Conservation (phyloP, 2,797 vertebrate genomes). For the Sebastes matsubarae region DNA sequence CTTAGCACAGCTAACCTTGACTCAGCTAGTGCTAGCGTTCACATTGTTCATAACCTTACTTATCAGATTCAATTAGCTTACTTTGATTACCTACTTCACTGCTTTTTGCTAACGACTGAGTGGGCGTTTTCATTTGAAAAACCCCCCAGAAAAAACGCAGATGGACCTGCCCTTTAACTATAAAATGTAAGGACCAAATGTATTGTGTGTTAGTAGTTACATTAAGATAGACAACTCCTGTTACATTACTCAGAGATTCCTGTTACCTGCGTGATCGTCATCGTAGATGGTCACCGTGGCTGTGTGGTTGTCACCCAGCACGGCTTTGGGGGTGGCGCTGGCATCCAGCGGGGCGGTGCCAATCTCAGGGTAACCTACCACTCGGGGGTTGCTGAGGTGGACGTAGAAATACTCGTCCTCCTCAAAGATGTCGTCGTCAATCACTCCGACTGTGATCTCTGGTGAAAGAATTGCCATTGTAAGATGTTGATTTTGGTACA, state of each 20-base stretch:
- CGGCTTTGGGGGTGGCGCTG: constrained; percentile 71
- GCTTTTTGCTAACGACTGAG: no score
- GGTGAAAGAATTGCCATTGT: not conserved
- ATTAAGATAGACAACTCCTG: not conserved
- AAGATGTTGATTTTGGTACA: not conserved
- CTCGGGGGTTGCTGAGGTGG: constrained; percentile 85
- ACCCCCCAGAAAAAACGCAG: no score
- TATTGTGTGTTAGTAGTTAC: no score
- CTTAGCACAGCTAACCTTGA: no score
- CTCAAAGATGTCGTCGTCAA: constrained; percentile 90
- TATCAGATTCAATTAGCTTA: no score
- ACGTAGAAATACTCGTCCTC: constrained; percentile 90
- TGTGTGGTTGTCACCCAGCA: constrained; percentile 82
- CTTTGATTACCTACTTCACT: no score
- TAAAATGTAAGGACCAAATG: not conserved
- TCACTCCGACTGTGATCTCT: constrained; percentile 87
- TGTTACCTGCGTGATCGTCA: constrained; percentile 85
- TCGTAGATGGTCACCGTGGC: constrained; percentile 90
- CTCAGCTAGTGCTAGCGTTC: no score
- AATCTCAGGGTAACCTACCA: constrained; percentile 76
- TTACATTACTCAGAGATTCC: not conserved
- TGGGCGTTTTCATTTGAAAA: no score
- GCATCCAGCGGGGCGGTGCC: constrained; percentile 67
- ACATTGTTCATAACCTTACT: no score
- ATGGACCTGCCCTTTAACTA: no score